Evolutionary conservation across 2,888 invertebrate genomes (phyloP).

Genomic region (Shargacucullia verbasci): DNA sequence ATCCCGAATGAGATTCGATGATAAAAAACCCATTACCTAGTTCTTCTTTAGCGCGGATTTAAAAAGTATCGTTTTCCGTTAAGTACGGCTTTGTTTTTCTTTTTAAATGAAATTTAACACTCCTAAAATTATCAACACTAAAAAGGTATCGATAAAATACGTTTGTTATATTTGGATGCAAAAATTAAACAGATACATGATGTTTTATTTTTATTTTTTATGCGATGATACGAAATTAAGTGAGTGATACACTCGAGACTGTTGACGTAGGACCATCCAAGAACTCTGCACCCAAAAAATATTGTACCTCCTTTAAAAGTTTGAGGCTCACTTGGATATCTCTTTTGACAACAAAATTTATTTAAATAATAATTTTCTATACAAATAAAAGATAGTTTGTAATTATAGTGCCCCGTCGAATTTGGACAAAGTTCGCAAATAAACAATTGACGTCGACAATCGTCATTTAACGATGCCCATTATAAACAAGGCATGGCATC

Average conservation of each 20-base stretch:
- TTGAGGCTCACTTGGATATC: constrained; percentile 10
- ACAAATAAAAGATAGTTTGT: no score
- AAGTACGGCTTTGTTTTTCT: constrained; percentile 16
- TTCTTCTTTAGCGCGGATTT: constrained; percentile 23
- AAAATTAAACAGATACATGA: constrained; percentile 40
- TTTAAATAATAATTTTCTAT: no score
- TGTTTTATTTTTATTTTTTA: constrained; percentile 32
- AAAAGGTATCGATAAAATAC: constrained; percentile 39
- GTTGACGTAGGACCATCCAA: constrained; percentile 34
- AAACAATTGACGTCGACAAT: no score
- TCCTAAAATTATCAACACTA: constrained; percentile 46
- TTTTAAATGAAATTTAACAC: constrained; percentile 46
- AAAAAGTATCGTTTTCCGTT: constrained; percentile 49
- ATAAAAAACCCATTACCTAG: constrained; percentile 63
- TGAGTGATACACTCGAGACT: constrained; percentile 28
- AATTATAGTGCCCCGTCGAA: no score
- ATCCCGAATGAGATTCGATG: constrained; percentile 68
- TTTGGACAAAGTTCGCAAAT: no score
- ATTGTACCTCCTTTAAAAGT: constrained; percentile 11
- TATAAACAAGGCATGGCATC: no score
- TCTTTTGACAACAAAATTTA: no score
- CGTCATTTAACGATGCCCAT: no score
- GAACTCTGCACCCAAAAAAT: constrained; percentile 26
- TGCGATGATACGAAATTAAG: constrained; percentile 41
- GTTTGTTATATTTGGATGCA: constrained; percentile 43